These are phyloP conservation scores for Cygnus buccinator DNA, from an alignment of 2,113 vertebrate species.

Conservation along the genomic window DNA sequence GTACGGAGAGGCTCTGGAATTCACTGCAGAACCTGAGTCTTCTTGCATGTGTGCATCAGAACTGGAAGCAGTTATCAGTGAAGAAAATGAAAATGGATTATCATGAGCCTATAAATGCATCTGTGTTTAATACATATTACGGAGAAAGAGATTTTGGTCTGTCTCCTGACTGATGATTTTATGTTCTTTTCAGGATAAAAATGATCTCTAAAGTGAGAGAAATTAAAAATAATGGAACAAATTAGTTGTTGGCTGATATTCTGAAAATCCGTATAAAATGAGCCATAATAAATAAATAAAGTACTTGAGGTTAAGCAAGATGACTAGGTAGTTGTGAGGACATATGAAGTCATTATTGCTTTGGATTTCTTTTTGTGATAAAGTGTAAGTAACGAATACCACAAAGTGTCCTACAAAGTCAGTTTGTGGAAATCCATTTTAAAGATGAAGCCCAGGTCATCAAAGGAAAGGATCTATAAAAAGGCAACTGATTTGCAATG, in stretches of 20 bases:
- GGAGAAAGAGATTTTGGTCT: neutral
- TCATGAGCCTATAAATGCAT: neutral
- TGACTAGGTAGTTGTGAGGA: neutral
- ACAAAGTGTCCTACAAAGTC: neutral
- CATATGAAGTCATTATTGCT: neutral
- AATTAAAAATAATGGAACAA: neutral
- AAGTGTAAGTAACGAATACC: neutral
- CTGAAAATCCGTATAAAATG: neutral
- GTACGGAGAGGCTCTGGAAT: neutral
- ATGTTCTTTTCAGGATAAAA: neutral
- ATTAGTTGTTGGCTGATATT: neutral
- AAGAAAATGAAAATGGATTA: neutral
- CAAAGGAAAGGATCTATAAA: conserved; percentile 12
- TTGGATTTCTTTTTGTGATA: neutral
- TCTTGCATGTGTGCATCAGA: neutral
- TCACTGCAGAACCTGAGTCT: neutral
- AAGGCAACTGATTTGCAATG: conserved; percentile 25
- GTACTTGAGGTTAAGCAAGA: neutral
- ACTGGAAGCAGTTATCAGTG: neutral
- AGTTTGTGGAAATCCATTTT: conserved; percentile 7
- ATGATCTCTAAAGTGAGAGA: neutral
- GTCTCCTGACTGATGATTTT: neutral
- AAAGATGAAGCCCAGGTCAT: conserved; percentile 13
- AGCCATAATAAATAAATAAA: neutral
- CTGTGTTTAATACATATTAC: neutral